Evolutionary conservation across 2,797 vertebrate species (phyloP), one percentile per base, ranked within the genome.

Genomic region (Apogon hyalosoma): DNA sequence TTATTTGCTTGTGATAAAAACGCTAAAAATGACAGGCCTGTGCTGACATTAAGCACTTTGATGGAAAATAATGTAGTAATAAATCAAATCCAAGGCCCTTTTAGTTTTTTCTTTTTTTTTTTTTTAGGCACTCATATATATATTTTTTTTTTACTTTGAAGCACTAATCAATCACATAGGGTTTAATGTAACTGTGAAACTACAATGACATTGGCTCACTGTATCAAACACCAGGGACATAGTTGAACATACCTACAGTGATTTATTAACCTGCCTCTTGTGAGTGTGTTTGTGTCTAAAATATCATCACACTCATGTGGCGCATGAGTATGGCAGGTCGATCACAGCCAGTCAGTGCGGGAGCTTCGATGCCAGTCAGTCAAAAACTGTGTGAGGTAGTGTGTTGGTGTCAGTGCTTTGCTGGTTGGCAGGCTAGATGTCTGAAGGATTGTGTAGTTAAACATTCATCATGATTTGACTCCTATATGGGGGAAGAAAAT

Each of bases 381-480:
- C 83, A 75, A 86, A 87, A 79, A 86, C 75, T 83, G 77, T 90
- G 90, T 93, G 94, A 94, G 94, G 94, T 94, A 94, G 94, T 89
- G 91, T 92, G 92, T 93, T 93, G 91, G 90, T 89, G 86, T 94
- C 94, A 94, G 94, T 94, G 93, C 92, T 92, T 91, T 87, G 88
- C 87, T 91, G 92, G 91, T 92, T 87, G 83, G 91, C 84, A 87
- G 88, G 79, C 75, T 75, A 63, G 80, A 85, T 86, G 80, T 87
- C 71, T 79, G 80, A 80, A 79, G 76, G 73, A 88, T 69, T 81
- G 79, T 84, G 72, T 81, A 72, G 66, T 79, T 75, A 71, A 86
- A 90, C 90, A 91, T 91, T 92, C 88, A 88, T 89, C 58, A 75
- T 73, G 63, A 86, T 89, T 86, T 73, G 69, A 87, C 82, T 88